Evolutionary conservation across 2,797 vertebrate species (phyloP).

Genomic region (Emys orbicularis): DNA sequence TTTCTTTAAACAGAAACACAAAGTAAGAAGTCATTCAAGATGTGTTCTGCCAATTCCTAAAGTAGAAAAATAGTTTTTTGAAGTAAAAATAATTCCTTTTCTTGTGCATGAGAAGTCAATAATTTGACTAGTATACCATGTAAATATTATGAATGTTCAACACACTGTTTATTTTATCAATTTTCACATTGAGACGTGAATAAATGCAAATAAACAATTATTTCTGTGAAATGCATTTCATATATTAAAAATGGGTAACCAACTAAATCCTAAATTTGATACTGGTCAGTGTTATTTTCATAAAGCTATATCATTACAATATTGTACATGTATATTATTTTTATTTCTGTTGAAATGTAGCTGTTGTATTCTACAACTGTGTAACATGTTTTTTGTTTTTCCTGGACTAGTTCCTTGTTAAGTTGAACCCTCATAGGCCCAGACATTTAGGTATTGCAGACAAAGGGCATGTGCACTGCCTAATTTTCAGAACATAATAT

Average conservation of each 20-base stretch:
- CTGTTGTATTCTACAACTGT: neutral
- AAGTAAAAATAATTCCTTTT: neutral
- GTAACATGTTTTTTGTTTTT: slow-evolving; percentile 40
- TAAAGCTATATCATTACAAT: slow-evolving; percentile 10
- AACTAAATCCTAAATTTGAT: slow-evolving; percentile 43
- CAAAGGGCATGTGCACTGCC: neutral
- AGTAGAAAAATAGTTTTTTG: neutral
- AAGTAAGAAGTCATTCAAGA: slow-evolving; percentile 35
- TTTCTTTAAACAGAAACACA: slow-evolving; percentile 28
- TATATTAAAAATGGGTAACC: slow-evolving; percentile 47
- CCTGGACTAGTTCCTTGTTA: slow-evolving; percentile 30
- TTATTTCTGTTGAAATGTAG: slow-evolving; percentile 62
- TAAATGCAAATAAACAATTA: neutral
- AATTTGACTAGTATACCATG: neutral
- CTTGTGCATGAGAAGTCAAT: neutral
- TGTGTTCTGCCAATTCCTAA: slow-evolving; percentile 17
- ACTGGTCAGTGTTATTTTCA: slow-evolving; percentile 53
- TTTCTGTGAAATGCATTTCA: slow-evolving; percentile 54
- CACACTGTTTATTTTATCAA: neutral
- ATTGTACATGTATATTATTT: slow-evolving; percentile 60
- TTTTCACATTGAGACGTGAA: neutral
- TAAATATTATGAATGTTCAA: neutral
- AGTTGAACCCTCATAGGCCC: neutral
- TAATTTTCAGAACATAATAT: slow-evolving; percentile 11
- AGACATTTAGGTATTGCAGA: slow-evolving; percentile 34